Conservation (phyloP, 1,140 invertebrate genomes). For the Platyscapa corneri region DNA sequence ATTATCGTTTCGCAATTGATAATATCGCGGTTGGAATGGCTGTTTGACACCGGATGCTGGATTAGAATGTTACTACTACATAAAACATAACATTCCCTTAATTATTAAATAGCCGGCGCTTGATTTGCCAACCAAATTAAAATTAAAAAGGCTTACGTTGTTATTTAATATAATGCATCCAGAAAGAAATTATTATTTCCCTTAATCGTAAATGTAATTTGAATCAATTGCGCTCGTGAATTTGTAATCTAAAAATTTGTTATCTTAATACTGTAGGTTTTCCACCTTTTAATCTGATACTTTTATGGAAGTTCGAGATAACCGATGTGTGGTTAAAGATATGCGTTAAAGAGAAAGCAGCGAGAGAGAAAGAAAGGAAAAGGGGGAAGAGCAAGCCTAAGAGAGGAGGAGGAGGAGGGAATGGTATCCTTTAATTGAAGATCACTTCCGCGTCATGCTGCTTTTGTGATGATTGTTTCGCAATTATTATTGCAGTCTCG, state of each 20-base stretch:
- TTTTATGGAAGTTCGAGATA: background rate
- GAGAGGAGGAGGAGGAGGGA: background rate
- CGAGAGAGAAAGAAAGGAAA: background rate
- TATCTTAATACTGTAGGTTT: background rate
- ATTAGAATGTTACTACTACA: background rate
- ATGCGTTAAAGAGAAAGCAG: background rate
- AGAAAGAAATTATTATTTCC: background rate
- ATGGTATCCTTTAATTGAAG: conserved; percentile 25
- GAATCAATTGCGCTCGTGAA: background rate
- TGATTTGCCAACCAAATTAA: background rate
- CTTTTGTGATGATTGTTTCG: conserved; percentile 48
- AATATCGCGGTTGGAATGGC: background rate
- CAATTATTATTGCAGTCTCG: conserved; percentile 45
- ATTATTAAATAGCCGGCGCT: background rate
- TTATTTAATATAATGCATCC: background rate
- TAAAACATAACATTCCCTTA: background rate
- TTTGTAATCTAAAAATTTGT: background rate
- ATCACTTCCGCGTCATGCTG: conserved; percentile 41
- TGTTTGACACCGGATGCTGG: background rate
- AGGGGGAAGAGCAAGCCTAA: background rate
- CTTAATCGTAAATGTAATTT: background rate
- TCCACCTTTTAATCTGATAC: background rate
- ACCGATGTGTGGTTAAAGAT: background rate
- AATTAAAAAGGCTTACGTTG: background rate
- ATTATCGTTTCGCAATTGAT: too few species aligned